Evolutionary conservation across 37 sponge, comb jelly and placozoan species (phyloP).

Genomic region (Diacarnus erythraeanus): DNA sequence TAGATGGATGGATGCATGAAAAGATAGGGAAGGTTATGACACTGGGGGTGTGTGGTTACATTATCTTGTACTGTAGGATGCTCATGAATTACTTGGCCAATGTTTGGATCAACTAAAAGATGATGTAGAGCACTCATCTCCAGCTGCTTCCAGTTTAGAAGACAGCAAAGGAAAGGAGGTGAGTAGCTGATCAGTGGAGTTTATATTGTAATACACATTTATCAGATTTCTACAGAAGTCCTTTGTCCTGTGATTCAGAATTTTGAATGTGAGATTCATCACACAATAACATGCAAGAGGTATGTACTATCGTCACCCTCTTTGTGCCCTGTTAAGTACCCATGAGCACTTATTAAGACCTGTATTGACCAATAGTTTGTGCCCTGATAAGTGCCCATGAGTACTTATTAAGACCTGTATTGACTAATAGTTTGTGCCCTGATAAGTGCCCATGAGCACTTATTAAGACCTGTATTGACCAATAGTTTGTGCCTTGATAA

Average conservation of each 20-base stretch:
- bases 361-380: too few species aligned
- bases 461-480: too few species aligned
- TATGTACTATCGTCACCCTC: constrained; percentile 19
- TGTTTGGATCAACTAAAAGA: constrained; percentile 66
- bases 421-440: too few species aligned
- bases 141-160: neutral
- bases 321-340: neutral
- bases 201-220: too few species aligned
- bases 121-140: constrained; percentile 16
- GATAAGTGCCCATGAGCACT: neutral
- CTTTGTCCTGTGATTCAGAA: constrained; percentile 66
- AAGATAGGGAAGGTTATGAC: too few species aligned
- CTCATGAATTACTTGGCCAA: constrained; percentile 73
- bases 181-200: neutral
- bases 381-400: neutral
- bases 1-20: too few species aligned
- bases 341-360: too few species aligned
- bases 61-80: constrained; percentile 61
- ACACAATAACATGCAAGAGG: constrained; percentile 65
- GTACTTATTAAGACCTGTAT: too few species aligned
- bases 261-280: constrained; percentile 59
- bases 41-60: too few species aligned
- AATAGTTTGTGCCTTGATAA: neutral
- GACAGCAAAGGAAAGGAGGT: neutral
- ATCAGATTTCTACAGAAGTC: constrained; percentile 3